Conservation (phyloP, 2,797 vertebrate species). For the Pogonophryne albipinna region DNA sequence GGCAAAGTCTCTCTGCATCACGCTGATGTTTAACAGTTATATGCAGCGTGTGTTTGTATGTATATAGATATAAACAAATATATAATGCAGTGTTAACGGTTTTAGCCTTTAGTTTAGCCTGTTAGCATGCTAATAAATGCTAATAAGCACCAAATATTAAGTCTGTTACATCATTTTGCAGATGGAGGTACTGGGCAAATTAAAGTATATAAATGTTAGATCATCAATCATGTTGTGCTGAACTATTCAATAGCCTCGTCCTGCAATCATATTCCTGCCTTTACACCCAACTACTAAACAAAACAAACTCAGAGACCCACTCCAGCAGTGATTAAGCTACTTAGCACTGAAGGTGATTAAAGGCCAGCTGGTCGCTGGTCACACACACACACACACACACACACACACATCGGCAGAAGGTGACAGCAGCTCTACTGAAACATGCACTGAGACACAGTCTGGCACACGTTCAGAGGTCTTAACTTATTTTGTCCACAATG, state of each 20-base stretch:
- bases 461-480: too few species aligned
- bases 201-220: background rate
- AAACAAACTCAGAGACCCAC: slow-evolving; percentile 58
- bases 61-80: too few species aligned
- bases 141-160: background rate
- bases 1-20: too few species aligned
- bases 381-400: slow-evolving; percentile 2
- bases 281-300: slow-evolving; percentile 35
- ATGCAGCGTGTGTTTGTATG: too few species aligned
- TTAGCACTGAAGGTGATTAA: slow-evolving; percentile 78
- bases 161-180: background rate
- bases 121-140: background rate
- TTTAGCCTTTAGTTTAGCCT: background rate
- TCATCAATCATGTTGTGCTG: slow-evolving; percentile 14
- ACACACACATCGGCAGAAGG: too few species aligned
- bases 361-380: slow-evolving; percentile 77
- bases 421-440: too few species aligned
- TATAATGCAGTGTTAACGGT: too few species aligned
- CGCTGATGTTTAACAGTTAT: too few species aligned
- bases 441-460: too few species aligned
- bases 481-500: too few species aligned
- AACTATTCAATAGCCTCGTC: slow-evolving; percentile 29
- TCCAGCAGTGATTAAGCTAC: slow-evolving; percentile 79
- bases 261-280: slow-evolving; percentile 38
- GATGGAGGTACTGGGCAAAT: background rate